Evolutionary conservation across 2,797 vertebrate genomes (phyloP), one percentile per base, ranked within the genome.

Genomic region (Sebastes wilsoni): DNA sequence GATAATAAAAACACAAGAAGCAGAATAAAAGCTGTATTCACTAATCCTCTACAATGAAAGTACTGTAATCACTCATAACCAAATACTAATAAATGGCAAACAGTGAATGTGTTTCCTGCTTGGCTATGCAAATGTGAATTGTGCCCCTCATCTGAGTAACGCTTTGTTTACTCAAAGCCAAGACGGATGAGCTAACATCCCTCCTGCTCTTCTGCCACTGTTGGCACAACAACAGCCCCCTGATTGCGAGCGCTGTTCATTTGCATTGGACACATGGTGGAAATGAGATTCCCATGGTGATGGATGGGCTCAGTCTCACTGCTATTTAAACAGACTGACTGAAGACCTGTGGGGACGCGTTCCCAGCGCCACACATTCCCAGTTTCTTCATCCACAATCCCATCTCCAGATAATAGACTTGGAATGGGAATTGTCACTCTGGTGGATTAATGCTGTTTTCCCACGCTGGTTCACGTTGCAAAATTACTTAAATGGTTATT

Each of bases 221-320:
- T 81, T 82, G 83, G 87, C 82, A 78, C 74, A 87, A 87, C 86
- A 77, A 79, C 74, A 66, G 72, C 55, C 27, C 25, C 64, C 55
- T 76, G 77, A 85, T 83, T 81, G 82, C 22, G 0, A 76, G 66
- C 9, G 8, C 32, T 82, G 81, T 92, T 92, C 83, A 93, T 94
- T 93, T 94, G 87, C 92, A 93, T 90, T 18, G 64, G 89, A 92
- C 88, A 88, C 90, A 82, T 74, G 87, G 86, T 88, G 79, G 89
- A 94, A 94, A 94, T 94, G 74, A 92, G 88, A 92, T 90, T 88
- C 77, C 80, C 66, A 52, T 22, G 22, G 76, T 93, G 89, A 93
- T 87, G 87, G 87, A 93, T 89, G 87, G 82, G 82, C 81, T 80
- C 75, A 60, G 79, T 59, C 84, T 77, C 55, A 66, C 42, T 78